phyloP scores from a whole-genome alignment of 1,140 invertebrate genomes.

The Orchesella cincta region DNA sequence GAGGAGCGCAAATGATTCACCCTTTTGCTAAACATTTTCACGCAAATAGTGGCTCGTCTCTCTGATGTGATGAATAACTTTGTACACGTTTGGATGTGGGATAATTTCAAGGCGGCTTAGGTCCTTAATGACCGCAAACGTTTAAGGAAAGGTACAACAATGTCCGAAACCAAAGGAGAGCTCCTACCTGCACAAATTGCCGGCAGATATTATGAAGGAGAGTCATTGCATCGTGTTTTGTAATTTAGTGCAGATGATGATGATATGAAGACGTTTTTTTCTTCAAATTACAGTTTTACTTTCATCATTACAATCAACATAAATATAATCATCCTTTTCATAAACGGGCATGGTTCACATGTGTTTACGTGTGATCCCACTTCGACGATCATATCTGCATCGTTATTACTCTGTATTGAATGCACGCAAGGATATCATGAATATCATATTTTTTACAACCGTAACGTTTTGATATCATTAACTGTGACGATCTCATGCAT shows the following conservation, averaged over 20 bases:
- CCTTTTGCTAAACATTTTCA: neutral
- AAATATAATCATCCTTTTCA: neutral
- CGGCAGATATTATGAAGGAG: neutral
- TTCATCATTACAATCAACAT: neutral
- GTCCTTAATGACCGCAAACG: neutral
- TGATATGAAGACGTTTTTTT: neutral
- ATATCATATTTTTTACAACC: too few relatives aligned
- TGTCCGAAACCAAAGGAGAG: too few relatives aligned
- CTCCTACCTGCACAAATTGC: neutral
- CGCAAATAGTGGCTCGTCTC: neutral
- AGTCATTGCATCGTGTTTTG: neutral
- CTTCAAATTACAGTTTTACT: constrained; percentile 18
- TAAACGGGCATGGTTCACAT: neutral
- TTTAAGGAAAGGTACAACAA: neutral
- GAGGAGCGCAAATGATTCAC: neutral
- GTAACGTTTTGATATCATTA: too few relatives aligned
- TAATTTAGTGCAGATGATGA: neutral
- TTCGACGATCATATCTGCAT: too few relatives aligned
- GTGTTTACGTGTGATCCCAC: neutral
- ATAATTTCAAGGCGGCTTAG: neutral
- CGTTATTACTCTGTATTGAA: too few relatives aligned
- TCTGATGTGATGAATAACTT: neutral
- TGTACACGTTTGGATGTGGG: neutral
- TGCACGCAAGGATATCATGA: neutral
- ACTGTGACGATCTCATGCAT: too few relatives aligned